Evolutionary conservation across 2,113 vertebrate species (phyloP).

Genomic region (Mystacornis crossleyi): DNA sequence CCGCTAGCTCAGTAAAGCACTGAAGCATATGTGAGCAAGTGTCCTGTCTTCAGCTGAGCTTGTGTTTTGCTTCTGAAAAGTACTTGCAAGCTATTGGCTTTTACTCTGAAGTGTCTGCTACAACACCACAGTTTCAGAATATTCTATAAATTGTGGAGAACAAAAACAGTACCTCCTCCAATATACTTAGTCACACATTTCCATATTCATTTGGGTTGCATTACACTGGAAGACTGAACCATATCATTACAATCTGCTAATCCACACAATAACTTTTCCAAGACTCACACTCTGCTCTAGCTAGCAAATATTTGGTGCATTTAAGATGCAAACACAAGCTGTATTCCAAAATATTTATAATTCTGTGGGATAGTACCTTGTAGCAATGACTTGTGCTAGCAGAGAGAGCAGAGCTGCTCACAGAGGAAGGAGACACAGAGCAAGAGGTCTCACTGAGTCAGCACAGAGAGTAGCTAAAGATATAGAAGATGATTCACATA

Average conservation of each 20-base stretch:
- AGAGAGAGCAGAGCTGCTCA: neutral
- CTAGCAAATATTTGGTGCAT: neutral
- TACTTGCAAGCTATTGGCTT: neutral
- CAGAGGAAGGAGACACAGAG: neutral
- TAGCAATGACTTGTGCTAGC: neutral
- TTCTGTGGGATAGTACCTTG: neutral
- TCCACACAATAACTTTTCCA: neutral
- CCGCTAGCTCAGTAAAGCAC: neutral
- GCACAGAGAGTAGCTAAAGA: neutral
- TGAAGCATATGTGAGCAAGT: neutral
- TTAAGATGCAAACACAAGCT: neutral
- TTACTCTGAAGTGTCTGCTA: neutral
- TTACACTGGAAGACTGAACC: neutral
- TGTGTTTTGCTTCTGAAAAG: neutral
- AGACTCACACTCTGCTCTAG: neutral
- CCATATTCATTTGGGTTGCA: neutral
- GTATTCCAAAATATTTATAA: neutral
- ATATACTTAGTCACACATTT: neutral
- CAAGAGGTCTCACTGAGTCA: neutral
- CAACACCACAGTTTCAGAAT: neutral
- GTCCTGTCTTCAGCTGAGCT: neutral
- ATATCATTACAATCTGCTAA: neutral
- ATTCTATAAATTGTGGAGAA: neutral
- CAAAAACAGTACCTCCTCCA: neutral
- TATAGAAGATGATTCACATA: neutral